These are phyloP conservation scores for Encarsia formosa DNA, from an alignment of 2,888 invertebrate genomes.

Conservation along the genomic window DNA sequence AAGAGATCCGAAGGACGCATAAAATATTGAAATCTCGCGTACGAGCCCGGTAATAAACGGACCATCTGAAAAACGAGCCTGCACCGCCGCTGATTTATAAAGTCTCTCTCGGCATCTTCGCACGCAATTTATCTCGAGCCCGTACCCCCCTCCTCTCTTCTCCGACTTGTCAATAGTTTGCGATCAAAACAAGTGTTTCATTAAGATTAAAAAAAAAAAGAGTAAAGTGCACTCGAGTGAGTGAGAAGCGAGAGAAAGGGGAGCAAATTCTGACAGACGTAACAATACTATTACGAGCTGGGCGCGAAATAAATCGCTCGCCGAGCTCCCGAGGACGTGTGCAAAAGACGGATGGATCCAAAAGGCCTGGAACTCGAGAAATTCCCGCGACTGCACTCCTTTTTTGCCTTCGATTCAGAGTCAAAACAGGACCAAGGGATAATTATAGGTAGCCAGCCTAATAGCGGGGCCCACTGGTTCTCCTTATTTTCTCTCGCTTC, in stretches of 20 bases:
- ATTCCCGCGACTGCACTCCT: slow-evolving; percentile 3
- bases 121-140: slow-evolving; percentile 18
- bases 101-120: slow-evolving; percentile 11
- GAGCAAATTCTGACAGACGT: slow-evolving; percentile 26
- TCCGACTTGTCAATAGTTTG: slow-evolving; percentile 19
- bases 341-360: slow-evolving; percentile 28
- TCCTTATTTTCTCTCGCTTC: too few relatives aligned
- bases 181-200: slow-evolving; percentile 20
- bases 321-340: slow-evolving; percentile 24
- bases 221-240: not conserved
- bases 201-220: not conserved
- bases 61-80: too few relatives aligned
- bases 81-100: slow-evolving; percentile 18
- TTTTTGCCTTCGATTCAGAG: not conserved
- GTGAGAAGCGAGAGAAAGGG: not conserved
- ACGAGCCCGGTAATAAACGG: not conserved
- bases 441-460: slow-evolving; percentile 23
- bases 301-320: slow-evolving; percentile 28
- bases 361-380: slow-evolving; percentile 22
- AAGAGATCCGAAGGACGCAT: too few relatives aligned
- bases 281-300: slow-evolving; percentile 27
- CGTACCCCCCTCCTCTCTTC: too few relatives aligned
- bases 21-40: slow-evolving; percentile 15
- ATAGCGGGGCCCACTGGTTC: too few relatives aligned
- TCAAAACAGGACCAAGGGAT: slow-evolving; percentile 6